Evolutionary conservation across 2,797 vertebrate genomes (phyloP), one percentile per base, ranked within the genome.

Genomic region (Gymnoscopelus braueri): DNA sequence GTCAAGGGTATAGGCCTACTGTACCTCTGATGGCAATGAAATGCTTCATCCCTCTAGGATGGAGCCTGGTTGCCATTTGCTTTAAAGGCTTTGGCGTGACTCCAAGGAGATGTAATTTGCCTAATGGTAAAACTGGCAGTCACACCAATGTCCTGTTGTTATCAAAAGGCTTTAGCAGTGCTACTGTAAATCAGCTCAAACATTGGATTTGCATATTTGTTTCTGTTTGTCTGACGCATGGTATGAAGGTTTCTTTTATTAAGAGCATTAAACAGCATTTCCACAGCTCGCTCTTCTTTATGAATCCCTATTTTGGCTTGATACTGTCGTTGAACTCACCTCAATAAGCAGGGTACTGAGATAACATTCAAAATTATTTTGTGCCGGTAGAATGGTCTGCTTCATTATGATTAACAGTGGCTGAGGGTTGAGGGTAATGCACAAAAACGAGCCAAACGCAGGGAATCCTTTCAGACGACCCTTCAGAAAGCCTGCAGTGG

Each of bases 61-160:
- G 67, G 32, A 78, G 59, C 7, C 63, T 15, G 68, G 56, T 29
- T 81, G 67, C 65, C 75, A 39, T 80, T 69, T 74, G 59, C 77
- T 74, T 78, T 72, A 78, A 76, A 80, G 73, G 67, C 76, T 81
- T 80, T 88, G 85, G 90, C 91, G 39, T n/a, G 3, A 1, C 60
- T 87, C 90, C 90, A 83, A 79, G 81, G 79, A 52, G 74, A 63
- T 87, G 81, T 86, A 93, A 92, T 92, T 89, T 82, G 81, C 76
- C 26, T 89, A 92, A 93, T 93, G 87, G 90, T 70, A 71, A 78
- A 83, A 67, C 67, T 90, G 87, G 88, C 87, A 69, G 44, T 48
- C 69, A n/a, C 48, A 69, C 61, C 60, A 39, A 62, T 48, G 70
- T 71, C 61, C 67, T 67, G 71, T 58, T 84, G 76, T 74, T 78